Conservation (phyloP, 2,797 vertebrate species). For the Rhinoraja longicauda region DNA sequence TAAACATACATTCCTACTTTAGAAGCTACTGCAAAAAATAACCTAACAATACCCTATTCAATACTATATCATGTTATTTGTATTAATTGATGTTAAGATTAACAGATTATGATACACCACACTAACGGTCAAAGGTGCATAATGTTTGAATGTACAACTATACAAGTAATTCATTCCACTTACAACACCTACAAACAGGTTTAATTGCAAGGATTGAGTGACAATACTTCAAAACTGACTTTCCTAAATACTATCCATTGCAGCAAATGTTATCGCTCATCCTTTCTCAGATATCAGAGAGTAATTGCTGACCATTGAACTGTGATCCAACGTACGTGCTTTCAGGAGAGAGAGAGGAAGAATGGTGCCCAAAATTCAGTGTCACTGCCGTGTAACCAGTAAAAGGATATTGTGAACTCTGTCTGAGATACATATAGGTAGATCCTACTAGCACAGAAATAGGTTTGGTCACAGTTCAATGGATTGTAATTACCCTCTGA, state of each 20-base stretch:
- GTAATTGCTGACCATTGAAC: too few species aligned
- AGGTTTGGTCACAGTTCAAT: not conserved
- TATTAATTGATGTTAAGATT: not conserved
- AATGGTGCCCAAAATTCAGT: too few species aligned
- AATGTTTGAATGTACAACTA: not conserved
- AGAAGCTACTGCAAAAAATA: not conserved
- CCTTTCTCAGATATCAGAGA: too few species aligned
- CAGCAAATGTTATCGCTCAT: not conserved
- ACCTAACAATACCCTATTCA: not conserved
- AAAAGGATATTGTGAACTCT: too few species aligned
- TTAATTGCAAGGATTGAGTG: not conserved
- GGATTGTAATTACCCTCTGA: not conserved
- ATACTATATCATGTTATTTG: not conserved
- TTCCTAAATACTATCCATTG: not conserved
- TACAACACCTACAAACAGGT: not conserved
- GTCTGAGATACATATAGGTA: too few species aligned
- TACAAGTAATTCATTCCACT: not conserved
- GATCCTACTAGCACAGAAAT: too few species aligned
- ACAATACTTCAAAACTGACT: constrained; percentile 11
- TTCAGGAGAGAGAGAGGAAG: too few species aligned
- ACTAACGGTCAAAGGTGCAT: not conserved
- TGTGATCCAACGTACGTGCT: too few species aligned
- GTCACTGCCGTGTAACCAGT: too few species aligned
- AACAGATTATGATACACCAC: not conserved
- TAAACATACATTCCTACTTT: not conserved